phyloP scores from a whole-genome alignment of 2,888 invertebrate genomes.

The Philereme vetulata region DNA sequence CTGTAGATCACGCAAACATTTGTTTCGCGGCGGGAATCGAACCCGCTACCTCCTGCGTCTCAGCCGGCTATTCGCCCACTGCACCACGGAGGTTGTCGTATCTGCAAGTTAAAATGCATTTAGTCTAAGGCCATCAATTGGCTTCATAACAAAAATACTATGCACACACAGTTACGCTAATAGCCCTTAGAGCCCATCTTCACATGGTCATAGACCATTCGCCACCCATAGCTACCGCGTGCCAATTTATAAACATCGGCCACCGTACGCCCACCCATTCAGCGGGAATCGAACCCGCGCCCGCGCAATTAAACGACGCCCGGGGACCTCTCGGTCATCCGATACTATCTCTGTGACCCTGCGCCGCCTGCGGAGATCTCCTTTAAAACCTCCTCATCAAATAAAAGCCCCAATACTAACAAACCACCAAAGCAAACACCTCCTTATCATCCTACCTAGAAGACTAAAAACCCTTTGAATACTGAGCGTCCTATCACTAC shows the following conservation, averaged over 20 bases:
- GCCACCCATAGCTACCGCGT: constrained; percentile 68
- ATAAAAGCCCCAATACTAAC: constrained; percentile 35
- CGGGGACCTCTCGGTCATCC: constrained; percentile 66
- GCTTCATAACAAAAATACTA: neutral
- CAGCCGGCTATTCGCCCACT: too few species aligned
- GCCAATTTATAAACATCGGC: constrained; percentile 67
- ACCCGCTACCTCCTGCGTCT: too few species aligned
- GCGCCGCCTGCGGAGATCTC: constrained; percentile 61
- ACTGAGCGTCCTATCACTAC: neutral
- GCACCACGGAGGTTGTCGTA: too few species aligned
- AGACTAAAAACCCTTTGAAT: constrained; percentile 20
- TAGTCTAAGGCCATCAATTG: neutral
- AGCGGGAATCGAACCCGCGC: constrained; percentile 63
- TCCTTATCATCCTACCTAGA: neutral
- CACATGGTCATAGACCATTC: constrained; percentile 43
- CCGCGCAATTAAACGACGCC: constrained; percentile 75
- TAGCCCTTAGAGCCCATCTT: constrained; percentile 4
- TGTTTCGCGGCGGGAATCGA: too few species aligned
- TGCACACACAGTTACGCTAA: neutral
- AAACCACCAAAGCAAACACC: constrained; percentile 6
- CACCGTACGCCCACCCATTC: constrained; percentile 69
- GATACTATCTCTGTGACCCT: constrained; percentile 69
- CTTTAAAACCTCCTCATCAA: constrained; percentile 38
- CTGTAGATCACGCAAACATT: too few species aligned
- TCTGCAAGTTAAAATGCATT: too few species aligned